Conservation (phyloP, 2,797 vertebrate genomes). For the Mallotus villosus region DNA sequence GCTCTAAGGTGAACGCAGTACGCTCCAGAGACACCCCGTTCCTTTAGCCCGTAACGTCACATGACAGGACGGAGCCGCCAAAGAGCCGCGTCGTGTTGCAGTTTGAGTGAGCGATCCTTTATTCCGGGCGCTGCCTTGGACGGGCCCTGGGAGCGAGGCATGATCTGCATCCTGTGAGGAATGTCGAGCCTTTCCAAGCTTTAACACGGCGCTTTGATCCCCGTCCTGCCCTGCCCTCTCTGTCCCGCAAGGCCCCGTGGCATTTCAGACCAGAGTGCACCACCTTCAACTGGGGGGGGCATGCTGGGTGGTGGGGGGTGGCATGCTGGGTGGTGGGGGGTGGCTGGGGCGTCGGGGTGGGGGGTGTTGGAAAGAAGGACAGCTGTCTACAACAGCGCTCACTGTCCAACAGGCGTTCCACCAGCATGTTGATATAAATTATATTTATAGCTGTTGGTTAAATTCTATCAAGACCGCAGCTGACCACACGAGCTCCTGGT, state of each 20-base stretch:
- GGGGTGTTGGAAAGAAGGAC: background rate
- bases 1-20: too few relatives aligned
- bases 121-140: too few relatives aligned
- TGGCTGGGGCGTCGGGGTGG: conserved; percentile 15
- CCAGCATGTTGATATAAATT: conserved; percentile 16
- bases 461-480: conserved; percentile 17
- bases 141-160: too few relatives aligned
- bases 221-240: conserved; percentile 1
- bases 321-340: background rate
- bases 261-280: conserved; percentile 32
- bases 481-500: conserved; percentile 2
- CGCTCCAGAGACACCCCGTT: too few relatives aligned
- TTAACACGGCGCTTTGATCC: too few relatives aligned
- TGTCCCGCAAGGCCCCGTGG: conserved; percentile 18
- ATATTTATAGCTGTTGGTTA: conserved; percentile 21
- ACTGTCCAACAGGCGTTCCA: conserved; percentile 20
- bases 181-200: too few relatives aligned
- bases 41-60: too few relatives aligned
- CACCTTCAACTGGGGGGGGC: background rate
- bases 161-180: too few relatives aligned
- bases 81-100: too few relatives aligned
- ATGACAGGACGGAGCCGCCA: too few relatives aligned
- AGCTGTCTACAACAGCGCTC: conserved; percentile 18
- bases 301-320: too few relatives aligned
- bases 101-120: too few relatives aligned